phyloP scores from a whole-genome alignment of 2,888 invertebrate species.

The Alitta virens region DNA sequence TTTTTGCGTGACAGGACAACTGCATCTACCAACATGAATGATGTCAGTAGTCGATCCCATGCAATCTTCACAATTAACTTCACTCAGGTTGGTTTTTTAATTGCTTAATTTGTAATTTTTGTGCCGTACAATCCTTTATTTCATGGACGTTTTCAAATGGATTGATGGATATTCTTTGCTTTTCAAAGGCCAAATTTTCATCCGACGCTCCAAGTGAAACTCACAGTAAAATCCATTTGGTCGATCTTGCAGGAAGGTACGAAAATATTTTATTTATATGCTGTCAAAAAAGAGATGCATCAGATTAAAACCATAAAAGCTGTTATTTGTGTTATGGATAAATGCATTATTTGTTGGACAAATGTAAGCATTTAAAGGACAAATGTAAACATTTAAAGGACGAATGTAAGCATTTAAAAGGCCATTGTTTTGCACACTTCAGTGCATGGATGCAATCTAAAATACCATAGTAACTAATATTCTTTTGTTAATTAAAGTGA shows the following conservation, averaged over 20 bases:
- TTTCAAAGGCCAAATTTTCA: constrained; percentile 49
- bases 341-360: no score
- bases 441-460: background rate
- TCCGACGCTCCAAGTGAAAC: constrained; percentile 56
- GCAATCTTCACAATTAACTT: constrained; percentile 63
- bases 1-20: constrained; percentile 64
- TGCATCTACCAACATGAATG: constrained; percentile 72
- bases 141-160: no score
- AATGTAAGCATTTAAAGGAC: no score
- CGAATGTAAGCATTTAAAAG: background rate
- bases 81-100: constrained; percentile 48
- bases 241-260: constrained; percentile 61
- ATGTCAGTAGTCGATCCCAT: constrained; percentile 65
- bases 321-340: no score
- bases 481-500: no score
- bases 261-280: constrained; percentile 14
- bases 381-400: no score
- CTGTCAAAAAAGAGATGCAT: no score
- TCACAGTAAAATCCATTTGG: constrained; percentile 58
- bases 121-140: no score
- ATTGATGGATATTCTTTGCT: no score
- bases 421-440: background rate
- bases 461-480: constrained; percentile 4
- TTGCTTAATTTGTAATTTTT: no score
- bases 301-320: no score